phyloP scores from a whole-genome alignment of 2,797 vertebrate species.

The Eulemur albifrons region DNA sequence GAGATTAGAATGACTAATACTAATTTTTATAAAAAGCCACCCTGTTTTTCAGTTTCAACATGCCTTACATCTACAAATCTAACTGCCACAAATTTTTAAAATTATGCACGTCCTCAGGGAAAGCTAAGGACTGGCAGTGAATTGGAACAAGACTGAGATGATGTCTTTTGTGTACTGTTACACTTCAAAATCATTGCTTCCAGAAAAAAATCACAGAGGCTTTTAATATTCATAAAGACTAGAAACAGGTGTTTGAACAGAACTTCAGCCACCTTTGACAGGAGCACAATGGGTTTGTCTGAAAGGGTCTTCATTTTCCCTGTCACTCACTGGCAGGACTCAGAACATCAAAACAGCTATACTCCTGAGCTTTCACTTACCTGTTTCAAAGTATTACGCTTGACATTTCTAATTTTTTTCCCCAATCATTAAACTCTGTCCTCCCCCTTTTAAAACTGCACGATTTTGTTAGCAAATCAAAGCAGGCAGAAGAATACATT shows the following conservation, averaged over 20 bases:
- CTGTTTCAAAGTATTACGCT: conserved; percentile 70
- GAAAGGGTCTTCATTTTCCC: conserved; percentile 64
- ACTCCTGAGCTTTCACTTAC: conserved; percentile 36
- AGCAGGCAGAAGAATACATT: conserved; percentile 69
- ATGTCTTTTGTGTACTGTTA: conserved; percentile 60
- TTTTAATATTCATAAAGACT: conserved; percentile 73
- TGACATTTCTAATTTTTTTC: conserved; percentile 71
- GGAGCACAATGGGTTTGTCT: conserved; percentile 65
- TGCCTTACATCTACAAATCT: neutral
- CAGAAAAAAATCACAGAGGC: conserved; percentile 50
- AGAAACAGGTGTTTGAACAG: conserved; percentile 74
- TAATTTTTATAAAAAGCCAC: conserved; percentile 39
- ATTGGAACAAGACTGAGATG: conserved; percentile 44
- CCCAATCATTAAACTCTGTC: conserved; percentile 54
- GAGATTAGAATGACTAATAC: conserved; percentile 27
- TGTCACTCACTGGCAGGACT: conserved; percentile 60
- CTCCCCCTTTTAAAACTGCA: conserved; percentile 62
- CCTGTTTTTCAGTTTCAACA: neutral
- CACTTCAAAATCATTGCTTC: conserved; percentile 58
- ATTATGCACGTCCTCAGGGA: conserved; percentile 22
- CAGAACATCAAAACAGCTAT: conserved; percentile 63
- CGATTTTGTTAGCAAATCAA: conserved; percentile 74
- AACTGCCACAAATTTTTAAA: conserved; percentile 19
- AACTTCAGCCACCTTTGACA: conserved; percentile 66
- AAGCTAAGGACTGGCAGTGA: neutral